Base-by-base conservation (phyloP, 2,113 vertebrate species). In the Rhipidura dahli region DNA sequence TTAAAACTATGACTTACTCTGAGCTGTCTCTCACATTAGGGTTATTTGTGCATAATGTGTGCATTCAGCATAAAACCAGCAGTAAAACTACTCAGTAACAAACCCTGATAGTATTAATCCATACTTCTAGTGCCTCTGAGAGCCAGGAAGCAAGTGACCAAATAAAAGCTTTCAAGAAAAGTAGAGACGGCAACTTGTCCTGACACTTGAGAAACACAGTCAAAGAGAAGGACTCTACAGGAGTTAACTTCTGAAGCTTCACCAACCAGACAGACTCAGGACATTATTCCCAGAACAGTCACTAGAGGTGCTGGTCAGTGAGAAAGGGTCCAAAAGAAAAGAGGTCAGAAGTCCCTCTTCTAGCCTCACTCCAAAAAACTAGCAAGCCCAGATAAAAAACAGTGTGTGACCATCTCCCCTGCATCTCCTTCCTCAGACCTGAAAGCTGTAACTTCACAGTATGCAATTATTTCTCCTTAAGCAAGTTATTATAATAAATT, bases 391-490 rank as follows among this genome's bases (percentile, higher is more conserved):
- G 31, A 37, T 9, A 56, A 3, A 33, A 81, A 73, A 31, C 19
- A 33, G 8, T 0, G 3, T 23, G 27, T 16, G 60, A 81, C 42
- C 54, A 59, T 30, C 39, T n/a, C 61, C 56, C 61, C 31, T 61
- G 28, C 51, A 66, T 4, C 47, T 72, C 47, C 51, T 47, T 69
- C 68, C 57, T 56, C 66, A 44, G 17, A 31, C 35, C 4, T 42
- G 13, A 84, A 78, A 86, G 60, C 40, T 76, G 33, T 21, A 45
- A 92, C 57, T 57, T 60, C 60, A 69, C 13, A 27, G 40, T 26
- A 5, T 37, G 39, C 51, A 64, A 63, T 49, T 93, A 49, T n/a
- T 92, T 94, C 72, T 88, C 68, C 37, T 78, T 61, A 73, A 78
- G 28, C 81, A 65, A 30, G 22, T 31, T 73, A 64, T 51, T 50